A percentile compares a stretch with the other conserved stretches of the same genome.
phyloP scores from a whole-genome alignment of 2,888 invertebrate genomes.

The Folsomia manolachei region DNA sequence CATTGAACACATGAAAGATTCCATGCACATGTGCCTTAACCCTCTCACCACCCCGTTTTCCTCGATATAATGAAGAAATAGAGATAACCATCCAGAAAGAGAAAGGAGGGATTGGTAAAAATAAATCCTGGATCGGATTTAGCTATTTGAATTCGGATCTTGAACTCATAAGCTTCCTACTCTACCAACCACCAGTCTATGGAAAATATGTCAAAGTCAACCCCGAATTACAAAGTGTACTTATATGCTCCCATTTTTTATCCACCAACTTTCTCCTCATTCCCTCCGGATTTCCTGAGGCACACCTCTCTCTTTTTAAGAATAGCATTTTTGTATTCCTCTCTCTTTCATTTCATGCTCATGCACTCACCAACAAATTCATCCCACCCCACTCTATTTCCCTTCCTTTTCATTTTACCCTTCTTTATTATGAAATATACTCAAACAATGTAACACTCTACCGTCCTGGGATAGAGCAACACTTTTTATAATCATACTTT shows the following conservation, averaged over 20 bases:
- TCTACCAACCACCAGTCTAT: too few relatives aligned
- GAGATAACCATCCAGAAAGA: slow-evolving; percentile 5
- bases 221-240: slow-evolving; percentile 41
- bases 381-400: neutral
- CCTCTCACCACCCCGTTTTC: too few relatives aligned
- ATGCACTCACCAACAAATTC: neutral
- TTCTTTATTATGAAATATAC: neutral
- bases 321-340: too few relatives aligned
- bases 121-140: slow-evolving; percentile 30
- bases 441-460: neutral
- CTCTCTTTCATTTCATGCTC: slow-evolving; percentile 10
- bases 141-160: slow-evolving; percentile 28
- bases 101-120: slow-evolving; percentile 14
- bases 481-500: slow-evolving; percentile 11
- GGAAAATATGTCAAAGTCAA: slow-evolving; percentile 45
- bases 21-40: too few relatives aligned
- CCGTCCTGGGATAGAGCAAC: neutral
- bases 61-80: slow-evolving; percentile 1
- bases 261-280: slow-evolving; percentile 9
- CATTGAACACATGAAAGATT: too few relatives aligned
- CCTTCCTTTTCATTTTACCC: neutral
- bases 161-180: slow-evolving; percentile 30
- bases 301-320: slow-evolving; percentile 14
- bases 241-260: slow-evolving; percentile 41
- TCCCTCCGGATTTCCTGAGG: neutral